Percentiles rank a stretch among this genome's conserved stretches.
phyloP scores from a whole-genome alignment of 2,888 invertebrate genomes.

The Urechis unicinctus region DNA sequence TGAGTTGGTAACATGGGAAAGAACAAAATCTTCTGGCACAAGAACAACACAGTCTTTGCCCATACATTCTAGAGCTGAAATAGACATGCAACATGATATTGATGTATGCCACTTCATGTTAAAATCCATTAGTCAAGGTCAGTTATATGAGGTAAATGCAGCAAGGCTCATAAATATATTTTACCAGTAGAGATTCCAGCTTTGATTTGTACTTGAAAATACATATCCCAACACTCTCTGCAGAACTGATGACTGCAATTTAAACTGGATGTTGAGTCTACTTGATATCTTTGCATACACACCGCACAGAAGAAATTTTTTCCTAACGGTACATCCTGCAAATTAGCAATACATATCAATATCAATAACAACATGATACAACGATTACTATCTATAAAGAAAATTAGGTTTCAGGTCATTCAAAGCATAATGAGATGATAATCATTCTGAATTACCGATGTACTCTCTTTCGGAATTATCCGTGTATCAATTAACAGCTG shows the following conservation, averaged over 20 bases:
- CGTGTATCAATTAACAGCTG: constrained; percentile 48
- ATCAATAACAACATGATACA: no score
- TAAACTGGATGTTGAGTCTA: constrained; percentile 64
- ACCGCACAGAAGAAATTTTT: constrained; percentile 30
- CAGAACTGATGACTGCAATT: constrained; percentile 90
- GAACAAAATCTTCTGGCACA: constrained; percentile 93
- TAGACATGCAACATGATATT: background rate
- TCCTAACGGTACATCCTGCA: background rate
- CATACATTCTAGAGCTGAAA: constrained; percentile 91
- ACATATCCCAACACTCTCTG: constrained; percentile 90
- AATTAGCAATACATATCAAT: no score
- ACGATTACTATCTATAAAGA: background rate
- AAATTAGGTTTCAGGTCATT: background rate
- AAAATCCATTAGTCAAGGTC: background rate
- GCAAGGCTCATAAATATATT: constrained; percentile 9
- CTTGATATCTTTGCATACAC: constrained; percentile 29
- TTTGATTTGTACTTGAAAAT: constrained; percentile 92
- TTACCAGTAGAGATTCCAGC: constrained; percentile 69
- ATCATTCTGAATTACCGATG: constrained; percentile 15
- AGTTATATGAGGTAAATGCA: background rate
- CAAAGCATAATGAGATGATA: background rate
- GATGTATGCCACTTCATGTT: no score
- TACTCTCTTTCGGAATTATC: constrained; percentile 6
- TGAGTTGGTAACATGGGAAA: constrained; percentile 76
- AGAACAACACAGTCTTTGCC: constrained; percentile 86